phyloP scores from a whole-genome alignment of 2,888 invertebrate genomes.

The Meteorus cinctellus region DNA sequence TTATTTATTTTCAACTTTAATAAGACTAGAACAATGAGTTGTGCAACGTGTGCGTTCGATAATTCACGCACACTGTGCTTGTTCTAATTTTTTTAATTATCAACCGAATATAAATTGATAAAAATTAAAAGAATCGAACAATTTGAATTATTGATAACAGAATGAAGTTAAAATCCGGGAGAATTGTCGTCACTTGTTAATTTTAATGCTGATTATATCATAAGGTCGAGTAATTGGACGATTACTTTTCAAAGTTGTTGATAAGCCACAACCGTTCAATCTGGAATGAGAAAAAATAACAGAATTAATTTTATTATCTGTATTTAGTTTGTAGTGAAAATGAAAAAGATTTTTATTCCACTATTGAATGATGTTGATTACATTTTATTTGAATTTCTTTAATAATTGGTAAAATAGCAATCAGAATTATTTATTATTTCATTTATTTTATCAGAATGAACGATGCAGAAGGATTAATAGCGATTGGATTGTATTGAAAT shows the following conservation, averaged over 20 bases:
- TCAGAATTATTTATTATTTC: neutral
- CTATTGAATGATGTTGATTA: neutral
- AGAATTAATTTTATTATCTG: conserved; percentile 1
- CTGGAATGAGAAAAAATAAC: conserved; percentile 44
- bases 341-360: too few species aligned
- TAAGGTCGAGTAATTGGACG: conserved; percentile 23
- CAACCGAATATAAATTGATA: conserved; percentile 5
- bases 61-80: conserved; percentile 2
- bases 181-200: conserved; percentile 39
- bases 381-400: conserved; percentile 13
- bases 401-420: neutral
- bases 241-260: neutral
- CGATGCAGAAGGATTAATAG: conserved; percentile 23
- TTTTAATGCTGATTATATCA: conserved; percentile 39
- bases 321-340: too few species aligned
- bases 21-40: neutral
- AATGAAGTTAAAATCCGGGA: conserved; percentile 37
- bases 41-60: conserved; percentile 25
- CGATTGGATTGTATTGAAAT: conserved; percentile 23
- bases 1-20: neutral
- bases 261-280: conserved; percentile 2
- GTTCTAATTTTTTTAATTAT: too few species aligned
- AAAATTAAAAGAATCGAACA: neutral
- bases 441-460: conserved; percentile 10
- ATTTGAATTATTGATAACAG: neutral